These are phyloP conservation scores for Aproaerema taeniolella DNA, from an alignment of 2,888 invertebrate genomes.

Conservation along the genomic window DNA sequence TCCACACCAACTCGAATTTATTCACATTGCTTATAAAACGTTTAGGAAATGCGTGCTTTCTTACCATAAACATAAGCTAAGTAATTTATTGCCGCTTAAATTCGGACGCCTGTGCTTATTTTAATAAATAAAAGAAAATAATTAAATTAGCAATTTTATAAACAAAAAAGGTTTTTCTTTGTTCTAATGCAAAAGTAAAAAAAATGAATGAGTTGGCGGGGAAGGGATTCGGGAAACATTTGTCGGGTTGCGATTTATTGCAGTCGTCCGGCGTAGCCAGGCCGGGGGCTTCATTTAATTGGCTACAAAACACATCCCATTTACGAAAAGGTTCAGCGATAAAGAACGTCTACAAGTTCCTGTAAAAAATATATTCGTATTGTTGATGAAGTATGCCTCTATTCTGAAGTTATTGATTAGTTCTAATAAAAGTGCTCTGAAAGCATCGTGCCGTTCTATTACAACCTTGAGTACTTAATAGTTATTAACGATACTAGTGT, in stretches of 20 bases:
- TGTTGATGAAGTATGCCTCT: too few species aligned
- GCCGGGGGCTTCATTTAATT: conserved; percentile 72
- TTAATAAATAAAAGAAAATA: conserved; percentile 3
- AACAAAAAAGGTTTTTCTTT: conserved; percentile 3
- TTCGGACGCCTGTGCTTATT: conserved; percentile 1
- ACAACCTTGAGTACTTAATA: too few species aligned
- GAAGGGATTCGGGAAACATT: conserved; percentile 51
- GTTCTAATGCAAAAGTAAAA: conserved; percentile 26
- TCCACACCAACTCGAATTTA: conserved; percentile 38
- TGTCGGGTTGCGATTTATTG: conserved; percentile 73
- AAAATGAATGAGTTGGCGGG: conserved; percentile 23
- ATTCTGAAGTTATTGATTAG: too few species aligned
- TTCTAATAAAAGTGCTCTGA: too few species aligned
- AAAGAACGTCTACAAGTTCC: too few species aligned
- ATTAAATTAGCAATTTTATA: conserved; percentile 7
- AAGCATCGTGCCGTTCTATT: too few species aligned
- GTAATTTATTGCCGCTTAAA: conserved; percentile 5
- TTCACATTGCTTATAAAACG: conserved; percentile 29
- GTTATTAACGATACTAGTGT: too few species aligned
- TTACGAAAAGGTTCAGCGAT: conserved; percentile 52
- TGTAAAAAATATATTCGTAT: background rate
- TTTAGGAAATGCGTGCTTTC: conserved; percentile 6
- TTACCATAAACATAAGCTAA: conserved; percentile 8
- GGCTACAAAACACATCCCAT: conserved; percentile 72
- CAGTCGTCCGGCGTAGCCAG: conserved; percentile 55